Percentiles rank a stretch among this genome's conserved stretches.
phyloP scores from a whole-genome alignment of 2,113 vertebrate genomes.

The Grantiella picta region DNA sequence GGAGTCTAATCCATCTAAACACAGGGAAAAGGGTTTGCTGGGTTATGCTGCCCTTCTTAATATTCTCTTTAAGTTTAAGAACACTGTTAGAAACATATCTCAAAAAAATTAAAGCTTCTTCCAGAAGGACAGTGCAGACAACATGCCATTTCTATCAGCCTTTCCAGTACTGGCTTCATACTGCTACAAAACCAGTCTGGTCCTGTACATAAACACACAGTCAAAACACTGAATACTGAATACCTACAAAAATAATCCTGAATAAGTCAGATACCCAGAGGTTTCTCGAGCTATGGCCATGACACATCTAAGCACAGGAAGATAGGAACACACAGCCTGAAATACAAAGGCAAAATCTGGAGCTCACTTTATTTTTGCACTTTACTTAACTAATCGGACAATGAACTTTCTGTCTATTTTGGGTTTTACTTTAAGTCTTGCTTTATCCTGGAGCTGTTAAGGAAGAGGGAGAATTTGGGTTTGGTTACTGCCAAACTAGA shows the following conservation, averaged over 20 bases:
- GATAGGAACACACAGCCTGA: neutral
- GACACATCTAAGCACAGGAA: neutral
- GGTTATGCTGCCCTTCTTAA: neutral
- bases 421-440: neutral
- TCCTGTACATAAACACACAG: neutral
- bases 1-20: constrained; percentile 2
- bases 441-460: neutral
- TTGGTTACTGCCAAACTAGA: neutral
- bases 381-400: neutral
- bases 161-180: neutral
- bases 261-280: neutral
- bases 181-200: neutral
- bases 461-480: neutral
- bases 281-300: neutral
- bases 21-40: neutral
- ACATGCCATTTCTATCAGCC: neutral
- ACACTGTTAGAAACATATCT: neutral
- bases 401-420: neutral
- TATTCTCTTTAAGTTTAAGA: neutral
- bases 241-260: neutral
- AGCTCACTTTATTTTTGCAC: neutral
- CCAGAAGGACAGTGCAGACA: neutral
- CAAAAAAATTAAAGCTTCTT: neutral
- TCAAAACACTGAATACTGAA: neutral
- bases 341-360: neutral